Percentiles rank a stretch among this genome's conserved stretches.
Evolutionary conservation across 2,797 vertebrate species (phyloP).

Genomic region (Microhierax caerulescens): DNA sequence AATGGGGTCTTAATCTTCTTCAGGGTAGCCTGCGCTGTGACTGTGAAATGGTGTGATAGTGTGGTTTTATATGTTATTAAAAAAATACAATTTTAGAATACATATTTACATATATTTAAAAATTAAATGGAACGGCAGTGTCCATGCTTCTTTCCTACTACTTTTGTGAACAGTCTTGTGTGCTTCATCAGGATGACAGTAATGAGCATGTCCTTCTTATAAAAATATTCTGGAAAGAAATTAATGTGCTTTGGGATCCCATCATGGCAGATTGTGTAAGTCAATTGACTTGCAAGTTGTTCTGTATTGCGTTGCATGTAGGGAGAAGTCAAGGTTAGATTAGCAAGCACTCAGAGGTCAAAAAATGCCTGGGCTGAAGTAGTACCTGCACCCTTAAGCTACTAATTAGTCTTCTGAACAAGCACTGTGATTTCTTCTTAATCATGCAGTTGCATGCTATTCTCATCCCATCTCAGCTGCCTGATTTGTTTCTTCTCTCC

Average conservation of each 20-base stretch:
- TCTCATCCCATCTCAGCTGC: background rate
- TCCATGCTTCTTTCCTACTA: background rate
- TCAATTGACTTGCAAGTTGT: background rate
- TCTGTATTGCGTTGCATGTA: background rate
- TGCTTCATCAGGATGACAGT: background rate
- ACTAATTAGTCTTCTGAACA: background rate
- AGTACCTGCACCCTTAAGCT: background rate
- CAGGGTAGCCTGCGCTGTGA: background rate
- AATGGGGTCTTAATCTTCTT: background rate
- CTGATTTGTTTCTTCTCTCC: background rate
- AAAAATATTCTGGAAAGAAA: background rate
- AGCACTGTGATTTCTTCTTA: background rate
- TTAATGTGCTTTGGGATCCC: background rate
- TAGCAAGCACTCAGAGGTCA: background rate
- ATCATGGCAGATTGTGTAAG: background rate
- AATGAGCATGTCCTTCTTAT: background rate
- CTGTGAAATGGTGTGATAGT: background rate
- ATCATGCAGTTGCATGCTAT: background rate
- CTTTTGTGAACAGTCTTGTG: background rate
- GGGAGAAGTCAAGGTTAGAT: slow-evolving; percentile 12
- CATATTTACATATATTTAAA: background rate
- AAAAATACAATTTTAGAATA: background rate
- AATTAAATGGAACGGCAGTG: background rate
- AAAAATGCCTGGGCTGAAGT: background rate
- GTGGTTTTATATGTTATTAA: background rate